Conservation (phyloP, 2,113 vertebrate genomes). For the Lutjanus erythropterus region DNA sequence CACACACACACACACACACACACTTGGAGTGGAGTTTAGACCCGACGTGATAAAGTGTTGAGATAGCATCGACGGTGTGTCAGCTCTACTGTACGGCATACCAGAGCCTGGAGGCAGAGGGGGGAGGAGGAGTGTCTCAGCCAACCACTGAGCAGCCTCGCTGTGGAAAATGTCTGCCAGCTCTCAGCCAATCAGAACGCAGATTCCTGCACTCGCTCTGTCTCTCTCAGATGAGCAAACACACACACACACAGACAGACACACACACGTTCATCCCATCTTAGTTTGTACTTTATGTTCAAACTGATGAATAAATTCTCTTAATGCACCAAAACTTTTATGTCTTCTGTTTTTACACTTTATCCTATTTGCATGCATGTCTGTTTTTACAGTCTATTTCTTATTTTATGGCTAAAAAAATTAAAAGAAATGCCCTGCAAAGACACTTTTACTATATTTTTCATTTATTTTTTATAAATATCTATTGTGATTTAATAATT, state of each 20-base stretch:
- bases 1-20: background rate
- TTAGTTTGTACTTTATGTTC: background rate
- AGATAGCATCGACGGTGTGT: conserved; percentile 70
- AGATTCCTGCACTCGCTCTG: conserved; percentile 52
- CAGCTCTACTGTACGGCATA: conserved; percentile 64
- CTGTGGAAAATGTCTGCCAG: conserved; percentile 66
- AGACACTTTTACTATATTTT: too few relatives aligned
- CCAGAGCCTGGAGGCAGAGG: conserved; percentile 50
- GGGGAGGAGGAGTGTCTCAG: conserved; percentile 47
- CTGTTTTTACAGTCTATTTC: background rate
- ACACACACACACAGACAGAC: conserved; percentile 14
- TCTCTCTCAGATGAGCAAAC: conserved; percentile 35
- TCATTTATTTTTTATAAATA: too few relatives aligned
- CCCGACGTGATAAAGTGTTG: conserved; percentile 71
- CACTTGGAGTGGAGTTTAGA: conserved; percentile 65
- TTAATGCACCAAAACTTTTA: background rate
- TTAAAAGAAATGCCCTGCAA: too few relatives aligned
- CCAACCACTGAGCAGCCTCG: conserved; percentile 55
- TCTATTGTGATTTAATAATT: too few relatives aligned
- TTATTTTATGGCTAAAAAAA: background rate
- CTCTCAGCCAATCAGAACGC: conserved; percentile 69
- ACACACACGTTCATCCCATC: conserved; percentile 22
- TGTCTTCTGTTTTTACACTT: background rate
- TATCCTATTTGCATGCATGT: background rate
- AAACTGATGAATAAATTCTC: background rate